Conservation (phyloP, 2,113 vertebrate species). For the Balaeniceps rex region DNA sequence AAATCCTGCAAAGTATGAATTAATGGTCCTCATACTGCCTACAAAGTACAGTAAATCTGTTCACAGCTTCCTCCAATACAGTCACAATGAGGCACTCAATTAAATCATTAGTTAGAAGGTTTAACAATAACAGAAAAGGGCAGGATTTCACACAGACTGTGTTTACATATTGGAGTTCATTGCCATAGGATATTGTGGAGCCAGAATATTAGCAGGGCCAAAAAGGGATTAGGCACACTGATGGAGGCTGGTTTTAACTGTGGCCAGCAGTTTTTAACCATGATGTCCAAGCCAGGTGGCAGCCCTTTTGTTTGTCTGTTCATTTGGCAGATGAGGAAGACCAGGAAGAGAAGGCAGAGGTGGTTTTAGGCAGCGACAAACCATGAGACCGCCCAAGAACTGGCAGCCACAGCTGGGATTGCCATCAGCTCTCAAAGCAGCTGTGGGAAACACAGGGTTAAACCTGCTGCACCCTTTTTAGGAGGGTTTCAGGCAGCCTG, state of each 20-base stretch:
- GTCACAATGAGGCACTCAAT: neutral
- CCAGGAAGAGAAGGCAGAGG: neutral
- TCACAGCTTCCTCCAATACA: neutral
- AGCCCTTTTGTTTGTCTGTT: neutral
- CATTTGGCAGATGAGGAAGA: neutral
- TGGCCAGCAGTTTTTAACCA: neutral
- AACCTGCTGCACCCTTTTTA: neutral
- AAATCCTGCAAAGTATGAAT: neutral
- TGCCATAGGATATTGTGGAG: neutral
- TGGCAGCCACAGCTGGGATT: neutral
- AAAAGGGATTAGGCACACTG: neutral
- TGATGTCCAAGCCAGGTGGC: neutral
- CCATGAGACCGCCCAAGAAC: fast-evolving
- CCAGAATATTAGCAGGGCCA: neutral
- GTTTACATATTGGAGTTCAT: neutral
- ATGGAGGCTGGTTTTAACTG: neutral
- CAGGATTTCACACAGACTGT: neutral
- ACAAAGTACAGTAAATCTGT: neutral
- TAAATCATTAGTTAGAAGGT: neutral
- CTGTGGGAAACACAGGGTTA: neutral
- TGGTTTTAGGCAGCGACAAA: neutral
- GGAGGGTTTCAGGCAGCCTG: neutral
- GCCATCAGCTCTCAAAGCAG: neutral
- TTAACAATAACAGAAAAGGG: neutral
- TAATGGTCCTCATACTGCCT: neutral